These are phyloP conservation scores for Agrotis puta DNA, from an alignment of 2,888 invertebrate genomes.

Conservation along the genomic window DNA sequence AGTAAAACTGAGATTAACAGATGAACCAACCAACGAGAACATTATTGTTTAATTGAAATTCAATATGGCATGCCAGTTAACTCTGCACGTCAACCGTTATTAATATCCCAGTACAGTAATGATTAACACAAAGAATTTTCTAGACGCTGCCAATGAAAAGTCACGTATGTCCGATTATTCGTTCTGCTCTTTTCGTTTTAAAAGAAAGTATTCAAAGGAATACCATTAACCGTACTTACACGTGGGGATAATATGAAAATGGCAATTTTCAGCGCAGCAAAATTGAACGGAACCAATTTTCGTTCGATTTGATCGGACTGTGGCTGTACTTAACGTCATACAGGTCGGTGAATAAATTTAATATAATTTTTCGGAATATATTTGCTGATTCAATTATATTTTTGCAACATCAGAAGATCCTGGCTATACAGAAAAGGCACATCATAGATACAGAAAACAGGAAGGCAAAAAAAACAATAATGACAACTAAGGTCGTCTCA, in stretches of 20 bases:
- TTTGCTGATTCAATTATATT: conserved; percentile 7
- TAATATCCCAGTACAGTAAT: conserved; percentile 37
- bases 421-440: background rate
- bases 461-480: background rate
- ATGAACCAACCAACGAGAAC: conserved; percentile 38
- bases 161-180: conserved; percentile 22
- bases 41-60: conserved; percentile 58
- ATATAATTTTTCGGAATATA: conserved; percentile 5
- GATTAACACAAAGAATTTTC: conserved; percentile 38
- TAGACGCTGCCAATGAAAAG: conserved; percentile 27
- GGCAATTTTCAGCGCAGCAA: conserved; percentile 52
- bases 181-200: conserved; percentile 22
- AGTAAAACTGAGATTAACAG: conserved; percentile 53
- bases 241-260: conserved; percentile 54
- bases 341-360: conserved; percentile 8
- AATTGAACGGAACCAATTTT: conserved; percentile 57
- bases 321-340: conserved; percentile 13
- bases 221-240: conserved; percentile 46
- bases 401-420: background rate
- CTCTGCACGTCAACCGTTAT: conserved; percentile 46
- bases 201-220: conserved; percentile 49
- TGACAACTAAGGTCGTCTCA: conserved; percentile 9
- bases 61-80: conserved; percentile 43
- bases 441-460: too few relatives aligned
- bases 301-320: conserved; percentile 38